Base-by-base conservation (phyloP, 1,140 invertebrate genomes). In the Zeugodacus cucurbitae region DNA sequence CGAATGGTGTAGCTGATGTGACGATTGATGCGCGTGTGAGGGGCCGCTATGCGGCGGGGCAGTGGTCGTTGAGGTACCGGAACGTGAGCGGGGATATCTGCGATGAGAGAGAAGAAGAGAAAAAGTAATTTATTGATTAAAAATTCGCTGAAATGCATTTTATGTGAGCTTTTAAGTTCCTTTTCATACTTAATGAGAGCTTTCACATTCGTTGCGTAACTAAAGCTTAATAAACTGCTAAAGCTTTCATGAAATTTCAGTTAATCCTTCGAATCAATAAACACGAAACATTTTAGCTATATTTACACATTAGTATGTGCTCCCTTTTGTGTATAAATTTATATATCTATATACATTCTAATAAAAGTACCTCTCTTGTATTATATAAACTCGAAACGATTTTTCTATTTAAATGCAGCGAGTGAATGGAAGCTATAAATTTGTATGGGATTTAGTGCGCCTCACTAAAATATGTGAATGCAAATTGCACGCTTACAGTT, bases 81-180 rank as follows among this genome's bases (percentile, higher is more conserved):
- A 92, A 58, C 92, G 91, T 26, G 91, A 91, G 54, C 92, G 92
- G 54, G 91, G 91, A 87, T 92, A 93, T 64, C 91, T 89, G 67
- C 22, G 34, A 41, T 22, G 4, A 29, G 58, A 3, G 62, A 37
- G 44, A n/a, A 57, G 29, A 14, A 22, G 34, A 37, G 37, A 48
- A 48, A 8, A 62, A 2, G 14, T 54, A 0, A 17, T 3, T 54
- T 54, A 54, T 37, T 70, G 7, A 34, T 70, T 70, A 1, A 34
- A 26, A 37, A 32, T 29, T 20, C 14, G 64, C 17, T 32, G 32
- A 6, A 34, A 54, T 14, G 48, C 48, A 14, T 20, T 20, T 54
- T 14, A 54, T 54, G 17, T 54, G 48, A 54, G 48, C 17, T 54
- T 54, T 54, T 3, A 54, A 54, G n/a, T n/a, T 54, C 5, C 14